A percentile compares a stretch with the other conserved stretches of the same genome.
phyloP scores from a whole-genome alignment of 92 coral and sea anemone genomes.

The Meandrina meandrites region DNA sequence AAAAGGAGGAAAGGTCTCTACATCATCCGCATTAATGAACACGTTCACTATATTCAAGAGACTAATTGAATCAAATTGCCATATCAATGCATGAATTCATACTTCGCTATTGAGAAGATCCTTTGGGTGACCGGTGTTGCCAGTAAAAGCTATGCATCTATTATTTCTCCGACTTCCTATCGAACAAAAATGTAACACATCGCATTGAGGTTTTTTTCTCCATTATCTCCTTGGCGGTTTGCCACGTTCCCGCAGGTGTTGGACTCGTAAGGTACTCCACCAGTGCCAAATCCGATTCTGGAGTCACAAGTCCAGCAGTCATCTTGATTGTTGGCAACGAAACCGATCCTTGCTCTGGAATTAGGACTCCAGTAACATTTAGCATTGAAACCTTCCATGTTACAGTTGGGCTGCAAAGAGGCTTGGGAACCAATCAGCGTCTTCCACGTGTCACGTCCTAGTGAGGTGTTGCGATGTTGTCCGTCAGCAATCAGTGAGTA shows the following conservation, averaged over 20 bases:
- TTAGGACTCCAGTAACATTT: neutral
- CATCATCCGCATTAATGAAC: too few species aligned
- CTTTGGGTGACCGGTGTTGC: too few species aligned
- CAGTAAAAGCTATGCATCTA: neutral
- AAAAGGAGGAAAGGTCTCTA: too few species aligned
- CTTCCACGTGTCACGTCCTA: constrained; percentile 6
- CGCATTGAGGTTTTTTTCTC: neutral
- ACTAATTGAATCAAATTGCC: too few species aligned
- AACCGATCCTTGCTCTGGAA: neutral
- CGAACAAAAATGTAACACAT: neutral
- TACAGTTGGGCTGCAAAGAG: neutral
- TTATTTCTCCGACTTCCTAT: neutral
- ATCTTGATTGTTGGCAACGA: neutral
- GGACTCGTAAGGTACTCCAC: neutral
- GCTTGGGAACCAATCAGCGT: constrained; percentile 1
- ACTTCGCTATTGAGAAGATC: too few species aligned
- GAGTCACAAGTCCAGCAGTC: neutral
- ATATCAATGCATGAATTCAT: too few species aligned
- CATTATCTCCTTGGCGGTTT: neutral
- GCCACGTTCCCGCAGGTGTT: neutral
- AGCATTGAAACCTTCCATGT: constrained; percentile 6
- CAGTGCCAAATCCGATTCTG: neutral
- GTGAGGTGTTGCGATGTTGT: neutral
- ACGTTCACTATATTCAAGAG: too few species aligned
- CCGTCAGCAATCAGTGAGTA: too few species aligned